Base-by-base conservation (phyloP, 2,888 invertebrate genomes). In the Parnassius mnemosyne region DNA sequence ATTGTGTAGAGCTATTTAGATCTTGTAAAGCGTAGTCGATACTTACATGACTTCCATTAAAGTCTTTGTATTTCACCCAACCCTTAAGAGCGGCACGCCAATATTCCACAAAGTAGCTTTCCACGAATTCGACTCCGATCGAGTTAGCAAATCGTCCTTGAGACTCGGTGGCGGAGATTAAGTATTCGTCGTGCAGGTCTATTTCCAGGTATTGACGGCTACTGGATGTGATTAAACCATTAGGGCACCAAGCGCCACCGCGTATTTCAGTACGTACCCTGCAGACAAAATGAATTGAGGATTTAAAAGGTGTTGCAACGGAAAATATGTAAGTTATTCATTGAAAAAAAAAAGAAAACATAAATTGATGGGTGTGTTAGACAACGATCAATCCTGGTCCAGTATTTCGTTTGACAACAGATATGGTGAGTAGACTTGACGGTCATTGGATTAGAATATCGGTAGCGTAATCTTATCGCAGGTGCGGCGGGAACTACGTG, bases 231-330 rank as follows among this genome's bases (percentile, higher is more conserved):
- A 97, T 96, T 76, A 95, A 94, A 1, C 95, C 94, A 76, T 95
- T 95, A 10, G 98, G 97, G 84, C 98, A 98, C 98, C 98, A 98
- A 0, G 98, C 97, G 0, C 98, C 98, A 1, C 97, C 97, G 67
- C 96, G 95, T 71, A 95, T 94, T 79, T 97, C 97, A 58, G 95
- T 95, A 10, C 97, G 93, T 69, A 97, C 94, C 81, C 97, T 97
- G 92, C 58, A 68, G 67, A 66, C 57, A 62, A 61, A 60, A 13
- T 13, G 42, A 25, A 53, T 10, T 34, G 7, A 34, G 7, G 34
- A 34, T 20, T 20, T 20, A 20, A 20, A 20, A 20, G 20, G 20
- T 20, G 20, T 20, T 20, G 20, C 2, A 20, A 20, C 20, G 20
- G 20, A 20, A 20, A 20, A 20, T 20, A 20, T 20, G 20, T 20